phyloP scores from a whole-genome alignment of 2,797 vertebrate genomes.

The Lagodon rhomboides region DNA sequence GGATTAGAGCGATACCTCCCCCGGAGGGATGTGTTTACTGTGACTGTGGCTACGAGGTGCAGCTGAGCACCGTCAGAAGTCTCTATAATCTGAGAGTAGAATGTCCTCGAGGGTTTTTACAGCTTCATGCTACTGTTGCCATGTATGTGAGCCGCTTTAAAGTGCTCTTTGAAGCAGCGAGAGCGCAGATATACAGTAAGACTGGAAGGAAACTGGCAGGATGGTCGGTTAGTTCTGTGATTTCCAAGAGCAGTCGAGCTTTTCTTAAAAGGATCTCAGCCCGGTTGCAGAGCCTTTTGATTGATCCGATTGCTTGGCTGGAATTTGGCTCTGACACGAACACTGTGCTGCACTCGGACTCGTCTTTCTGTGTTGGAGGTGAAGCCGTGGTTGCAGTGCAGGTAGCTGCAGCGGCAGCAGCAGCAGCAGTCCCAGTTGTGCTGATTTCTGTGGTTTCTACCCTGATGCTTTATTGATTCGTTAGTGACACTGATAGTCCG shows the following conservation, averaged over 20 bases:
- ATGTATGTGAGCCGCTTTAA: slow-evolving; percentile 17
- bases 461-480: slow-evolving; percentile 71
- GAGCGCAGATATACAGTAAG: slow-evolving; percentile 1
- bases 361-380: slow-evolving; percentile 4
- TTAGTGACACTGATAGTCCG: slow-evolving; percentile 69
- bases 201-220: not conserved
- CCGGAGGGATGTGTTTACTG: slow-evolving; percentile 37
- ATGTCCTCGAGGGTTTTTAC: slow-evolving; percentile 38
- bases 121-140: slow-evolving; percentile 25
- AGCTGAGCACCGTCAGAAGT: slow-evolving; percentile 34
- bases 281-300: not conserved
- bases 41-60: slow-evolving; percentile 22
- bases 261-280: not conserved
- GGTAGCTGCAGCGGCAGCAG: slow-evolving; percentile 51
- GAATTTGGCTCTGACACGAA: slow-evolving; percentile 13
- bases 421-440: slow-evolving; percentile 49
- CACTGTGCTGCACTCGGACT: slow-evolving; percentile 3
- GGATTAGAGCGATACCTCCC: slow-evolving; percentile 33
- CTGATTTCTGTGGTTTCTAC: slow-evolving; percentile 72
- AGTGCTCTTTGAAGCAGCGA: slow-evolving; percentile 18
- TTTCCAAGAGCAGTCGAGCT: not conserved
- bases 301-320: slow-evolving; percentile 8
- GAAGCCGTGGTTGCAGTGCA: slow-evolving; percentile 40
- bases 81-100: slow-evolving; percentile 25
- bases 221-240: not conserved